Conservation (phyloP, 2,797 vertebrate genomes). For the Pipistrellus pygmaeus region DNA sequence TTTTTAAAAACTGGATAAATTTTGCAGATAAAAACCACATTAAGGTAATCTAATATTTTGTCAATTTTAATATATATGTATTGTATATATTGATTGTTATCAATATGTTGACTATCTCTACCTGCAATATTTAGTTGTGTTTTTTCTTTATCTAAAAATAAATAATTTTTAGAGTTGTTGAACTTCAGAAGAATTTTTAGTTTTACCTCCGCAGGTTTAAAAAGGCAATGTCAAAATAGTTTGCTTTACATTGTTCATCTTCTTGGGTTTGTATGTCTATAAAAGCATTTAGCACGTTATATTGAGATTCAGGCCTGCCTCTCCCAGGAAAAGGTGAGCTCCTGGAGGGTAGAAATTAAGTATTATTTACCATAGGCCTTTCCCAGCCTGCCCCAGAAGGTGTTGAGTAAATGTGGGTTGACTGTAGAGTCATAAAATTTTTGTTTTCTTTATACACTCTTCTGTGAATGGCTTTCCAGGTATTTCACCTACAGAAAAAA, state of each 20-base stretch:
- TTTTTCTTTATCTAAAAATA: slow-evolving; percentile 37
- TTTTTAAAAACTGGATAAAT: neutral
- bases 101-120: neutral
- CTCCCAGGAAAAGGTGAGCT: neutral
- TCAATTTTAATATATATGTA: neutral
- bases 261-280: neutral
- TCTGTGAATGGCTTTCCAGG: neutral
- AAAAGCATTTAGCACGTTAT: neutral
- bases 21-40: slow-evolving; percentile 4
- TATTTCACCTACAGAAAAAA: neutral
- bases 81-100: slow-evolving; percentile 21
- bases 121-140: neutral
- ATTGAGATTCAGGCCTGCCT: neutral
- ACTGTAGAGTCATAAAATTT: neutral
- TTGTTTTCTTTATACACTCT: neutral
- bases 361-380: neutral
- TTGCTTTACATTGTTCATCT: neutral
- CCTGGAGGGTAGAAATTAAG: neutral
- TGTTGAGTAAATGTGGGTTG: neutral
- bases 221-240: slow-evolving; percentile 31
- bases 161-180: neutral
- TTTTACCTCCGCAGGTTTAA: slow-evolving; percentile 23
- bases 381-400: neutral
- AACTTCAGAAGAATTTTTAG: neutral
- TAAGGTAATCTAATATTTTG: neutral